phyloP scores from a whole-genome alignment of 2,797 vertebrate species.

The Acanthurus tractus region DNA sequence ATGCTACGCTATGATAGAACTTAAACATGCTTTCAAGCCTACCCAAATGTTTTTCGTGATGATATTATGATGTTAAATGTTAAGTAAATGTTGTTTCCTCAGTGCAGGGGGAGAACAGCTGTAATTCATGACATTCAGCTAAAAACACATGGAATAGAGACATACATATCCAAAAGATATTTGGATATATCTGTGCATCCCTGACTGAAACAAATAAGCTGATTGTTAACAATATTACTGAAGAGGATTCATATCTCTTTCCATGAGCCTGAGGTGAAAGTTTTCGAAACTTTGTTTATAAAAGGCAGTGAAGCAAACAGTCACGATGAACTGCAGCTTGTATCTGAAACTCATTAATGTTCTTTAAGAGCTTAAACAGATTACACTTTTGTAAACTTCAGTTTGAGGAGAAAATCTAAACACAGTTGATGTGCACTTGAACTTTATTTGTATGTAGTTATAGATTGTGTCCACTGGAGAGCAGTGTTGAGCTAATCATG shows the following conservation, averaged over 20 bases:
- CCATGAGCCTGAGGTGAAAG: too few relatives aligned
- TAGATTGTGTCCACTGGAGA: slow-evolving; percentile 68
- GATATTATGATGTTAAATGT: background rate
- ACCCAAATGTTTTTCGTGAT: background rate
- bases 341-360: too few relatives aligned
- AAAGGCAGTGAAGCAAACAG: too few relatives aligned
- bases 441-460: slow-evolving; percentile 32
- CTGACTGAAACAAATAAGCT: too few relatives aligned
- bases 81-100: slow-evolving; percentile 9
- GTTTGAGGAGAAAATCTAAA: background rate
- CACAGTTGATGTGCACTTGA: slow-evolving; percentile 32
- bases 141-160: background rate
- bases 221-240: too few relatives aligned
- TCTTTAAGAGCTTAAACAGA: background rate
- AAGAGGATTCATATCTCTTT: too few relatives aligned
- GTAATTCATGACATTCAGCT: slow-evolving; percentile 11
- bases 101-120: slow-evolving; percentile 14
- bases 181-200: background rate
- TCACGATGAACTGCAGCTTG: too few relatives aligned
- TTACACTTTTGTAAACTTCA: background rate
- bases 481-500: slow-evolving; percentile 81
- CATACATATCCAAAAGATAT: background rate
- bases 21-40: background rate
- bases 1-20: background rate
- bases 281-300: too few relatives aligned